A percentile compares a stretch with the other conserved stretches of the same genome.
Evolutionary conservation across 2,113 vertebrate genomes (phyloP).

Genomic region (Barnardius zonarius): DNA sequence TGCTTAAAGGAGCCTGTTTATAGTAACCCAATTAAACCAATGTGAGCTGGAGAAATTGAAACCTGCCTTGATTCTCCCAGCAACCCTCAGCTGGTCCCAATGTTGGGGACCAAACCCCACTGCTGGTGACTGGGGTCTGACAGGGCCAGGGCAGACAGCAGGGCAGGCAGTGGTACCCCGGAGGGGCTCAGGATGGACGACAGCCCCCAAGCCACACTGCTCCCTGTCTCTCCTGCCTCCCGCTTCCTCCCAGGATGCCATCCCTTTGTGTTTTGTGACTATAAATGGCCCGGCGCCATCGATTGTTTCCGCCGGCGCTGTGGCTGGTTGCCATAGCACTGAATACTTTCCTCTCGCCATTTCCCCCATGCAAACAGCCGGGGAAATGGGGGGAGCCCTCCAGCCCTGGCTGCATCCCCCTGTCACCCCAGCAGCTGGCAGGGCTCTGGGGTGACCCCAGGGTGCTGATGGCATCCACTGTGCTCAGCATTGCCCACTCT

Average conservation of each 20-base stretch:
- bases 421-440: background rate
- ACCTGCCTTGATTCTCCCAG: background rate
- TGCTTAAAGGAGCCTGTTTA: constrained; percentile 38
- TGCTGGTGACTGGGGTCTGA: background rate
- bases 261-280: constrained; percentile 44
- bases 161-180: rapidly evolving
- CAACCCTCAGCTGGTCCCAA: rapidly evolving
- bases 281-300: constrained; percentile 9
- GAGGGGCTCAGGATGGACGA: rapidly evolving
- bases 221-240: background rate
- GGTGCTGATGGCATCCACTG: background rate
- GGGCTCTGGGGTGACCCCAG: background rate
- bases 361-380: background rate
- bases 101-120: background rate
- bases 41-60: background rate
- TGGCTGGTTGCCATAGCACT: constrained; percentile 55
- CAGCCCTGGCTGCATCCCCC: rapidly evolving
- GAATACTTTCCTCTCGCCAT: constrained; percentile 62
- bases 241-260: background rate
- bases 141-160: background rate
- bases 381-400: background rate
- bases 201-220: rapidly evolving
- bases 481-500: background rate
- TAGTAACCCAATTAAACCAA: constrained; percentile 57
- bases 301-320: constrained; percentile 10